Percentiles rank a stretch among this genome's conserved stretches.
Conservation (phyloP, 2,888 invertebrate species). For the Congeria kusceri region DNA sequence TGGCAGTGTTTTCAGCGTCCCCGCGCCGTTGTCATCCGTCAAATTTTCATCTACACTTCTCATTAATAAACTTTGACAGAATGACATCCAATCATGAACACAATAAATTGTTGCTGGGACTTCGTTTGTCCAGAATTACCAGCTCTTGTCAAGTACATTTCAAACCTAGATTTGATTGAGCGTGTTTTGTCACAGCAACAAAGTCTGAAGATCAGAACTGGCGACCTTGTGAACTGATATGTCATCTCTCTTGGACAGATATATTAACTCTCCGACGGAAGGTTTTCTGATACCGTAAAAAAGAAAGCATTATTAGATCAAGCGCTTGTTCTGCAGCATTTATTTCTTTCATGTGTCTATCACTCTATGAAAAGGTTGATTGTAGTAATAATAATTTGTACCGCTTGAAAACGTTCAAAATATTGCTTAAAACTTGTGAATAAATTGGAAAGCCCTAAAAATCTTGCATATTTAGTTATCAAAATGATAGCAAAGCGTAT, state of each 20-base stretch:
- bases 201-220: conserved; percentile 25
- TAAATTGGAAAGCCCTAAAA: too few species aligned
- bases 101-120: conserved; percentile 65
- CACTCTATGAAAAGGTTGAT: too few species aligned
- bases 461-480: too few species aligned
- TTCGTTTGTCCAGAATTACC: conserved; percentile 56
- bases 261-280: conserved; percentile 30
- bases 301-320: too few species aligned
- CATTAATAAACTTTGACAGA: conserved; percentile 68
- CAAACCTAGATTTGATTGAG: conserved; percentile 63
- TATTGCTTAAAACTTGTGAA: too few species aligned
- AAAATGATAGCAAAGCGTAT: too few species aligned
- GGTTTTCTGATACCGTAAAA: too few species aligned
- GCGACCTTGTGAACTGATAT: conserved; percentile 30
- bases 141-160: conserved; percentile 52
- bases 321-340: too few species aligned
- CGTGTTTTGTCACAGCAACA: conserved; percentile 52
- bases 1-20: too few species aligned
- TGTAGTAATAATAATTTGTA: too few species aligned
- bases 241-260: conserved; percentile 37
- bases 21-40: conserved; percentile 39
- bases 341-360: too few species aligned
- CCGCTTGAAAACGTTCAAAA: too few species aligned
- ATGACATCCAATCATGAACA: conserved; percentile 65
- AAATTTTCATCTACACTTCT: conserved; percentile 61